Evolutionary conservation across 2,113 vertebrate species (phyloP).

Genomic region (Mus pahari): DNA sequence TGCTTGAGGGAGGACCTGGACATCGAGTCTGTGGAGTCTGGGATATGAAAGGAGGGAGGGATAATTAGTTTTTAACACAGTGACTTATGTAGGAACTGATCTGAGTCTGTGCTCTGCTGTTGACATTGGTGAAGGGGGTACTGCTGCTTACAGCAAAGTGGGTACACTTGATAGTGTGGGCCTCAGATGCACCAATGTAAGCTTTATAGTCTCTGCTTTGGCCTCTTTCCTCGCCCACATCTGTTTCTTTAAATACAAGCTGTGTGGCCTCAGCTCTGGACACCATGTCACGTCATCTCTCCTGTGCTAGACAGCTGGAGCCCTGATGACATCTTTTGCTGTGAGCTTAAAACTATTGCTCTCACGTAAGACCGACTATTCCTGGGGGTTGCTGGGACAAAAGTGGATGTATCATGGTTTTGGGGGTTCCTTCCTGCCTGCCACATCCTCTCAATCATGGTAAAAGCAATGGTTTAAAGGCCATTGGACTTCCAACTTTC

Average conservation of each 20-base stretch:
- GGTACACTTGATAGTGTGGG: neutral
- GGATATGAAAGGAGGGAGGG: neutral
- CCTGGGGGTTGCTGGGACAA: neutral
- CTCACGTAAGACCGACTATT: neutral
- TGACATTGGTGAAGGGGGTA: neutral
- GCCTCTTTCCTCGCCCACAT: neutral
- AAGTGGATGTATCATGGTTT: neutral
- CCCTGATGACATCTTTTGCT: neutral
- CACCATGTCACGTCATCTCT: neutral
- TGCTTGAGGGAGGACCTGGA: neutral
- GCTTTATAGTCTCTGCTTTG: neutral
- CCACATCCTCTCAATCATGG: neutral
- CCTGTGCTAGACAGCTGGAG: fast-evolving
- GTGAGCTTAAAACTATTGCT: neutral
- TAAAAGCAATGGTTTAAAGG: neutral
- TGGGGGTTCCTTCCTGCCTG: neutral
- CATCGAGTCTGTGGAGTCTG: neutral
- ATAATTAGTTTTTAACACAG: neutral
- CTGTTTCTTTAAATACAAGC: neutral
- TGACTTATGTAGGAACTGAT: neutral
- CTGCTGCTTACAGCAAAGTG: neutral
- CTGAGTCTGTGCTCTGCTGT: neutral
- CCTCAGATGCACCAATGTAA: neutral
- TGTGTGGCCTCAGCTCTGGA: neutral
- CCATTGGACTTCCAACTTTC: neutral